Percentiles rank a stretch among this genome's conserved stretches.
Evolutionary conservation across 92 coral and sea anemone genomes (phyloP).

Genomic region (Chrysogorgia sp.): DNA sequence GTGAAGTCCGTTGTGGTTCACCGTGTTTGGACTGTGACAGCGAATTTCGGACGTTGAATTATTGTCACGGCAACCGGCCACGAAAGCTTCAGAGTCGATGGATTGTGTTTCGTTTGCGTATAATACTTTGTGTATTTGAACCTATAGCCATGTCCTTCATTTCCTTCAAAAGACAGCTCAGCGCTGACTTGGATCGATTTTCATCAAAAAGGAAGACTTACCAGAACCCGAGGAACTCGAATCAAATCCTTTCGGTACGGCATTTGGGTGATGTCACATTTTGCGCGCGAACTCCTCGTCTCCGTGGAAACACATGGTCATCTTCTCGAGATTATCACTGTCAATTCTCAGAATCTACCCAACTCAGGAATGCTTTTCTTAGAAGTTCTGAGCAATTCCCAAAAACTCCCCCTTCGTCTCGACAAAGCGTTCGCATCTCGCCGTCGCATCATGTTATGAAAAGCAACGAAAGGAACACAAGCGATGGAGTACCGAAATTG

Average conservation of each 20-base stretch:
- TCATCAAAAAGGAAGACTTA: neutral
- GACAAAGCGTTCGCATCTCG: neutral
- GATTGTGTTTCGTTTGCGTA: neutral
- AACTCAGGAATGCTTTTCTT: neutral
- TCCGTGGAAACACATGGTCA: neutral
- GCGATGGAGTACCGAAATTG: neutral
- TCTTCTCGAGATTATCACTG: neutral
- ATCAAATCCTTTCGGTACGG: constrained; percentile 1
- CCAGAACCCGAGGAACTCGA: neutral
- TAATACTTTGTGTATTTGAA: neutral
- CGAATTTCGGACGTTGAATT: neutral
- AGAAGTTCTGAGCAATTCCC: neutral
- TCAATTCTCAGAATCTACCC: neutral
- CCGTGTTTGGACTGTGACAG: neutral
- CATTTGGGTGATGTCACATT: neutral
- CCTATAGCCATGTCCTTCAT: constrained; percentile 2
- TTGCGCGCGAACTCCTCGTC: neutral
- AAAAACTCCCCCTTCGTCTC: constrained; percentile 11
- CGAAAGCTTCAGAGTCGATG: neutral
- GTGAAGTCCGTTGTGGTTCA: neutral
- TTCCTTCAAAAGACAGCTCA: constrained; percentile 32
- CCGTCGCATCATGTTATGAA: neutral
- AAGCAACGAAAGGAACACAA: neutral
- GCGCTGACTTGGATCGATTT: constrained; percentile 22
- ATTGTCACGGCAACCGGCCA: neutral